Conservation (phyloP, 2,113 vertebrate species). For the Equus quagga region DNA sequence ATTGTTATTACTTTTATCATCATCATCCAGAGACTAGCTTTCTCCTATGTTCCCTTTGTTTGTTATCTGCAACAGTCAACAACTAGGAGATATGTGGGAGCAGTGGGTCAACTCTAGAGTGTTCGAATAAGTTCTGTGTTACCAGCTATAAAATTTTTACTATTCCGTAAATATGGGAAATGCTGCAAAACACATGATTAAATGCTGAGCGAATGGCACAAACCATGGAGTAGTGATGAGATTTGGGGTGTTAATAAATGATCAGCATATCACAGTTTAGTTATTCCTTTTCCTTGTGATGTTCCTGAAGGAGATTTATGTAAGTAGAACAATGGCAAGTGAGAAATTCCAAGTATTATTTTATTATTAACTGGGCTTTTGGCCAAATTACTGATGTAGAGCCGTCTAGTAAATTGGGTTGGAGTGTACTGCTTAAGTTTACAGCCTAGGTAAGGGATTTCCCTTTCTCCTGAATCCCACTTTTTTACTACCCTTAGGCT, state of each 20-base stretch:
- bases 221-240: neutral
- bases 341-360: neutral
- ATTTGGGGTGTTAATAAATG: neutral
- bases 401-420: neutral
- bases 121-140: neutral
- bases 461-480: neutral
- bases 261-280: neutral
- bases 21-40: neutral
- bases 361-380: slow-evolving; percentile 29
- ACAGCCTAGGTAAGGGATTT: neutral
- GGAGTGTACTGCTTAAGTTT: neutral
- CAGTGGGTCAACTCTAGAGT: neutral
- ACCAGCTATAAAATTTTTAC: neutral
- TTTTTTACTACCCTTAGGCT: neutral
- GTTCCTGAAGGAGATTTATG: slow-evolving; percentile 10
- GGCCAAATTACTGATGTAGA: neutral
- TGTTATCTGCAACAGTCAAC: neutral
- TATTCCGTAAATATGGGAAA: neutral
- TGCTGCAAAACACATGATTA: neutral
- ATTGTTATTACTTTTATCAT: neutral
- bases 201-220: neutral
- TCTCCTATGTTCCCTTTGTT: neutral
- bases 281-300: neutral
- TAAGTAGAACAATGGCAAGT: neutral
- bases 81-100: neutral